Evolutionary conservation across 2,113 vertebrate genomes (phyloP).

Genomic region (Salvelinus namaycush): DNA sequence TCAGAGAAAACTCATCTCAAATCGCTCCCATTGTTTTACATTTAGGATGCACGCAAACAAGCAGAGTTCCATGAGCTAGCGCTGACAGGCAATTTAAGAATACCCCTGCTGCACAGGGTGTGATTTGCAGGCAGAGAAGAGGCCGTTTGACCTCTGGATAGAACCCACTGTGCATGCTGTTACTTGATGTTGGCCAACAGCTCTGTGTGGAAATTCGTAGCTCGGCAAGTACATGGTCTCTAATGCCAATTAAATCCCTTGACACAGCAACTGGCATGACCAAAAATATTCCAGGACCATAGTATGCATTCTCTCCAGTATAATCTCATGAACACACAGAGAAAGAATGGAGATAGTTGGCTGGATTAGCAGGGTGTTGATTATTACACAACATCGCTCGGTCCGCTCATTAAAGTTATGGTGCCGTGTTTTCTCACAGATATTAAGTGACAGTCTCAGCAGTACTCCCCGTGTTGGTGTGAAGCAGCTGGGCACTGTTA

Average conservation of each 20-base stretch:
- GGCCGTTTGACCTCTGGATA: slow-evolving; percentile 69
- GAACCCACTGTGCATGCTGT: slow-evolving; percentile 67
- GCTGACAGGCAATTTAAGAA: slow-evolving; percentile 55
- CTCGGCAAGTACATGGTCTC: slow-evolving; percentile 66
- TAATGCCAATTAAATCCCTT: slow-evolving; percentile 70
- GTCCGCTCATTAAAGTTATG: slow-evolving; percentile 46
- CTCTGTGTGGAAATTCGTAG: slow-evolving; percentile 66
- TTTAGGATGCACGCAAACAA: background rate
- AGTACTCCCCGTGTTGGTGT: slow-evolving; percentile 7
- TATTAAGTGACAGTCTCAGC: slow-evolving; percentile 52
- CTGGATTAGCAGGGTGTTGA: slow-evolving; percentile 42
- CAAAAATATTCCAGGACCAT: slow-evolving; percentile 53
- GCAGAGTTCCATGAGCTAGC: slow-evolving; percentile 13
- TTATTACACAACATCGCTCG: slow-evolving; percentile 25
- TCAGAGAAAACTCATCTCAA: no score
- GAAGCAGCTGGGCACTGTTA: slow-evolving; percentile 52
- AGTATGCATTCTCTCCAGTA: slow-evolving; percentile 37
- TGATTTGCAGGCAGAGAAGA: slow-evolving; percentile 64
- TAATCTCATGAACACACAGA: slow-evolving; percentile 20
- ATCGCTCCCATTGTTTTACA: background rate
- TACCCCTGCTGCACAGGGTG: slow-evolving; percentile 45
- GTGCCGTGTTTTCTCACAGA: slow-evolving; percentile 56
- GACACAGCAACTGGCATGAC: slow-evolving; percentile 69
- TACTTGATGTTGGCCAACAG: slow-evolving; percentile 72
- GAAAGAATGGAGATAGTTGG: slow-evolving; percentile 32